phyloP scores from a whole-genome alignment of 2,113 vertebrate species.

The Laterallus jamaicensis region DNA sequence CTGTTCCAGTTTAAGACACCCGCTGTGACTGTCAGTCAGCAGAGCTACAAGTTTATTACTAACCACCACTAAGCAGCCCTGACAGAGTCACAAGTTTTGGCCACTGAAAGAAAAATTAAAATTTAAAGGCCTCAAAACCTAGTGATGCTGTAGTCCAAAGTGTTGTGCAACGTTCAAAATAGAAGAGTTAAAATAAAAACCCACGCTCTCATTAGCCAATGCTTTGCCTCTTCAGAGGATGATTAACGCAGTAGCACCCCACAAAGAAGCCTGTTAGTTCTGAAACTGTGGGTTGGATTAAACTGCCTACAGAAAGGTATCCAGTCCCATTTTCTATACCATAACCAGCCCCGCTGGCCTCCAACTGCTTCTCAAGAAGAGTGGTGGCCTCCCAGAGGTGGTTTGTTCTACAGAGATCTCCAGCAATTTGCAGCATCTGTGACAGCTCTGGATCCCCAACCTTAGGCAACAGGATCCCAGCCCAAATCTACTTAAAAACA shows the following conservation, averaged over 20 bases:
- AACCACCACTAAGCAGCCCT: background rate
- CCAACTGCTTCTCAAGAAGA: background rate
- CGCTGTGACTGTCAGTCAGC: background rate
- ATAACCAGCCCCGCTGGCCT: background rate
- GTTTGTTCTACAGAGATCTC: background rate
- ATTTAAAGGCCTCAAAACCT: background rate
- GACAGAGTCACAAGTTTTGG: background rate
- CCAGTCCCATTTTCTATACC: background rate
- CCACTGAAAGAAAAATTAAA: background rate
- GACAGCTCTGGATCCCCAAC: background rate
- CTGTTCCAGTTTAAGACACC: background rate
- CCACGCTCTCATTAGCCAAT: background rate
- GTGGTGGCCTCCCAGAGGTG: background rate
- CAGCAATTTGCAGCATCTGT: background rate
- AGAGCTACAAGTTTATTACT: background rate
- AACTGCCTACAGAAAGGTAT: background rate
- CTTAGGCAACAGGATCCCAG: background rate
- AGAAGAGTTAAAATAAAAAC: background rate
- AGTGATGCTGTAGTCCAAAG: background rate
- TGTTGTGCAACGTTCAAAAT: background rate
- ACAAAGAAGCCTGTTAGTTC: background rate
- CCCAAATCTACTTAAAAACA: background rate
- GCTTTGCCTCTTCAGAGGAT: constrained; percentile 14
- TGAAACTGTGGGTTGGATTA: background rate
- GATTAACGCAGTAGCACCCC: background rate